Base-by-base conservation (phyloP, 2,113 vertebrate species). In the Benthochromis sp. region DNA sequence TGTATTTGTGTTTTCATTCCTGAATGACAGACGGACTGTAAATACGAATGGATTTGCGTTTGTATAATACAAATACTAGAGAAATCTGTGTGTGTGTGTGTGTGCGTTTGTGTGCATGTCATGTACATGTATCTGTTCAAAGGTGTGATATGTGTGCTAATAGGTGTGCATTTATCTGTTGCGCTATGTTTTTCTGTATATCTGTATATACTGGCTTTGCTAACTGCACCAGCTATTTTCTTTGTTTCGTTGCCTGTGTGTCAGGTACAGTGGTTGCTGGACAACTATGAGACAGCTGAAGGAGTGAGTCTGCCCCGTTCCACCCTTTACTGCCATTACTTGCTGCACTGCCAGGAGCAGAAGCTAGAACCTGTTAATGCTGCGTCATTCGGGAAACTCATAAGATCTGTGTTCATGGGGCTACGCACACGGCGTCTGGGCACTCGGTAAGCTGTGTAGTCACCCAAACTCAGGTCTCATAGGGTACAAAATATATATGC, bases 271-370 rank as follows among this genome's bases (percentile, higher is more conserved):
- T 98, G 98, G 98, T 97, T 99, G 88, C 95, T 99, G 95, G 98
- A 99, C 94, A 99, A 99, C 96, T 99, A 99, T 57, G 98, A 99
- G 95, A 99, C 98, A 1, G 98, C 98, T 1, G 98, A 99, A 95
- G 98, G 98, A 13, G 98, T 99, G 88, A 98, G 98, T 94, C 96
- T 99, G 84, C 98, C 98, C 0, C 97, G 98, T 50, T 98, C 98
- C 92, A 99, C 98, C n/a, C 97, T 99, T 59, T 99, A 99, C 95
- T 98, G 98, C 96, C 98, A 99, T 94, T 99, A 99, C 93, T 96
- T 99, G 92, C 97, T 98, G 92, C 98, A 99, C 95, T 98, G 98
- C 92, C 98, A 99, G 96, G 98, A 99, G 91, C 98, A 99, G 94
- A 99, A 99, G 91, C 96, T 99, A 84, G 98, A 99, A 92, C 98